phyloP scores from a whole-genome alignment of 2,113 vertebrate species.

The Spermophilus dauricus region DNA sequence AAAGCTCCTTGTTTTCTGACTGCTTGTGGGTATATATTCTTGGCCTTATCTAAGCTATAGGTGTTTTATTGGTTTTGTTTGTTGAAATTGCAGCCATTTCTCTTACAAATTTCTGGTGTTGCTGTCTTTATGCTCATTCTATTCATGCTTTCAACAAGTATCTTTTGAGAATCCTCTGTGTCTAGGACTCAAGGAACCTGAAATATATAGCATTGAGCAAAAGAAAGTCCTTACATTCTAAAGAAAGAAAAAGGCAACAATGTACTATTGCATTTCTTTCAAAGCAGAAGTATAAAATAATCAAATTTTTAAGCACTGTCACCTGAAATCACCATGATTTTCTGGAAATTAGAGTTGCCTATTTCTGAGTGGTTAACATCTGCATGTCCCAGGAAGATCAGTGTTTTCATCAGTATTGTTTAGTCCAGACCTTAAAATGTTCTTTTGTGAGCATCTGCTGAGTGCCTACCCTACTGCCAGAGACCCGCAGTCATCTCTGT shows the following conservation, averaged over 20 bases:
- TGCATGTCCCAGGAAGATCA: not conserved
- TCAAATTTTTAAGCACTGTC: not conserved
- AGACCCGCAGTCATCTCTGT: not conserved
- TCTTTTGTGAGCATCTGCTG: not conserved
- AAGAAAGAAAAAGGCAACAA: not conserved
- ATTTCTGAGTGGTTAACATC: not conserved
- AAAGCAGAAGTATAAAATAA: not conserved
- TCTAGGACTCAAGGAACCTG: not conserved
- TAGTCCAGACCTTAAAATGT: not conserved
- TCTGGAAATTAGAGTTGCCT: not conserved
- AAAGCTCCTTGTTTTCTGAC: constrained; percentile 12
- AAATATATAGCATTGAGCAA: not conserved
- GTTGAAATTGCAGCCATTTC: not conserved
- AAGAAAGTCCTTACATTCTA: not conserved
- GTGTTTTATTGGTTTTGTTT: not conserved
- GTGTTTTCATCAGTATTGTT: not conserved
- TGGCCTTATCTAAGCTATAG: not conserved
- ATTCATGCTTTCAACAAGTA: not conserved
- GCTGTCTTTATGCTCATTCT: not conserved
- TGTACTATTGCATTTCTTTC: not conserved
- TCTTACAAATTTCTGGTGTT: not conserved
- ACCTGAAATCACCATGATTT: not conserved
- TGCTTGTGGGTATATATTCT: not conserved
- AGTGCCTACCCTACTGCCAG: not conserved
- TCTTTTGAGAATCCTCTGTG: not conserved